Conservation (phyloP, 2,888 invertebrate genomes). For the Notocelia uddmanniana region DNA sequence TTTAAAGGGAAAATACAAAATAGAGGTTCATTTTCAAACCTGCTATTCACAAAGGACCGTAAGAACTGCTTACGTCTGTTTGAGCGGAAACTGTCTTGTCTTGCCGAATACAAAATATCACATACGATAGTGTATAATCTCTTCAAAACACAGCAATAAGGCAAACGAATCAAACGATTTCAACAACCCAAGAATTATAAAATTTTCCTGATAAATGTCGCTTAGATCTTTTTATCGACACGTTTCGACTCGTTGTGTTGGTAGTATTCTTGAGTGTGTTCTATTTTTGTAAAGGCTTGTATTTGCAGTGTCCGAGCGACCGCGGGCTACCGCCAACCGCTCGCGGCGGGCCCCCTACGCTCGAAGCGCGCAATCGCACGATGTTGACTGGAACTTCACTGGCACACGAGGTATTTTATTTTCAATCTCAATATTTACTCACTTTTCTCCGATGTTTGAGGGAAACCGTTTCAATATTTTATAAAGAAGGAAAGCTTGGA, state of each 20-base stretch:
- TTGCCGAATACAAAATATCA: constrained; percentile 4
- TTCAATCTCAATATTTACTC: constrained; percentile 6
- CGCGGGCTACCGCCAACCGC: constrained; percentile 67
- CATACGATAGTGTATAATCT: background rate
- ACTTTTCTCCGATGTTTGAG: background rate
- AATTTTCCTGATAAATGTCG: background rate
- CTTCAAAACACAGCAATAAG: background rate
- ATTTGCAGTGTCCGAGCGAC: constrained; percentile 68
- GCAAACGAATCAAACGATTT: background rate
- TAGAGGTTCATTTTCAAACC: constrained; percentile 34
- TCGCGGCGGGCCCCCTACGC: constrained; percentile 78
- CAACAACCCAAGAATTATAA: background rate
- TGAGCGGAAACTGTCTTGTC: constrained; percentile 29
- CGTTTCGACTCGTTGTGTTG: background rate
- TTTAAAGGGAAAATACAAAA: constrained; percentile 14
- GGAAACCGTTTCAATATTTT: background rate
- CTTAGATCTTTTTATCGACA: background rate
- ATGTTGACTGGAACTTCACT: constrained; percentile 81
- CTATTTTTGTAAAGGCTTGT: constrained; percentile 46
- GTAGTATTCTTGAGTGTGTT: constrained; percentile 36
- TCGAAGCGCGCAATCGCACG: constrained; percentile 73
- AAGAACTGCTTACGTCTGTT: constrained; percentile 41
- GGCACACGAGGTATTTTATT: constrained; percentile 73
- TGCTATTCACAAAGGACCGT: constrained; percentile 42
- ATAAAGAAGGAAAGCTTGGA: background rate